Evolutionary conservation across 2,113 vertebrate genomes (phyloP).

Genomic region (Zeus faber): DNA sequence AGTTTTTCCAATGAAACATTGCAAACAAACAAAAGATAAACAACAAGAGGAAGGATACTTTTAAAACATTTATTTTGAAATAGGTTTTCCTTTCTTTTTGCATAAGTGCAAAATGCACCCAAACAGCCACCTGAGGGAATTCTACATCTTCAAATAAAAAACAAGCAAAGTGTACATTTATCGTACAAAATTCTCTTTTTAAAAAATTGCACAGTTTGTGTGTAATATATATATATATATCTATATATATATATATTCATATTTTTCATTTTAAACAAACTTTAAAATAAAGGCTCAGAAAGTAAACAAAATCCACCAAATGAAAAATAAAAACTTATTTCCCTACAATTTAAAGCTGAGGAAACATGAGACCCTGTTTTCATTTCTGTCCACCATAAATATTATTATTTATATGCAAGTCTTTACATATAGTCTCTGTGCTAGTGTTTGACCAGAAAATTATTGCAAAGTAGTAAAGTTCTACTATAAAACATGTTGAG

Average conservation of each 20-base stretch:
- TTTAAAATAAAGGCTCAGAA: conserved; percentile 97
- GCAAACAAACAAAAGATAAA: conserved; percentile 18
- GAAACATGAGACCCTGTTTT: conserved; percentile 92
- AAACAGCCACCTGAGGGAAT: conserved; percentile 88
- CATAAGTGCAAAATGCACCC: conserved; percentile 86
- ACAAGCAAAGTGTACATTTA: conserved; percentile 96
- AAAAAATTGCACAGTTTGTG: conserved; percentile 97
- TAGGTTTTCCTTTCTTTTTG: conserved; percentile 78
- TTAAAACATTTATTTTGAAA: conserved; percentile 81
- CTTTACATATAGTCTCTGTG: conserved; percentile 94
- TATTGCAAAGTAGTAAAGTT: conserved; percentile 91
- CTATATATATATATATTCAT: conserved; percentile 94
- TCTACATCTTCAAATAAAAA: conserved; percentile 98
- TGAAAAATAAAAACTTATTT: conserved; percentile 80
- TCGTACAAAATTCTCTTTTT: conserved; percentile 98
- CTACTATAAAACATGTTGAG: conserved; percentile 85
- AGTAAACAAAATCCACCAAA: conserved; percentile 84
- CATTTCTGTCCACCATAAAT: conserved; percentile 75
- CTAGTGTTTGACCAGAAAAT: conserved; percentile 94
- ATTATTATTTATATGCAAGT: conserved; percentile 78
- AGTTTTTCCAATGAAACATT: no score
- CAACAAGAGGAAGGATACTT: conserved; percentile 36
- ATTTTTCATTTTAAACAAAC: conserved; percentile 94
- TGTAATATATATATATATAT: conserved; percentile 93
- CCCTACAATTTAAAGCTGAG: conserved; percentile 96